Conservation (phyloP, 1,140 invertebrate genomes). For the Listronotus bonariensis region DNA sequence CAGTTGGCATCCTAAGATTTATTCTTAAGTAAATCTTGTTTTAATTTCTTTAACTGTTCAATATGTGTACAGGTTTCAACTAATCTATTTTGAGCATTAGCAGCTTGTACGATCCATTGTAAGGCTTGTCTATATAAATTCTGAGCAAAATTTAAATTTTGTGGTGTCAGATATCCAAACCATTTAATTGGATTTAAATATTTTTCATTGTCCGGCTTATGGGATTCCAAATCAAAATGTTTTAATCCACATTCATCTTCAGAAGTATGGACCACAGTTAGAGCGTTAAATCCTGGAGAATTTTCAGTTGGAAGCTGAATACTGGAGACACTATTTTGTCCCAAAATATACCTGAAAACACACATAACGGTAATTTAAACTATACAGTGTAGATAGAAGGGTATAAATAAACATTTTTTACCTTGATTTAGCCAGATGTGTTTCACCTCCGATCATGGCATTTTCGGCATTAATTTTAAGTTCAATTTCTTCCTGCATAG, state of each 20-base stretch:
- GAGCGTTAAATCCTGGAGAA: slow-evolving; percentile 62
- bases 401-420: no score
- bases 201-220: slow-evolving; percentile 53
- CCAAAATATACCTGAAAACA: slow-evolving; percentile 65
- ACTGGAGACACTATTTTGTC: slow-evolving; percentile 68
- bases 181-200: slow-evolving; percentile 68
- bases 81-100: slow-evolving; percentile 67
- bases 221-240: slow-evolving; percentile 48
- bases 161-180: slow-evolving; percentile 76
- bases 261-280: slow-evolving; percentile 55
- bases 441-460: slow-evolving; percentile 64
- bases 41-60: slow-evolving; percentile 53
- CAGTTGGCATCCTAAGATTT: no score
- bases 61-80: slow-evolving; percentile 57
- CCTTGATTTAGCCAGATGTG: slow-evolving; percentile 70
- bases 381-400: no score
- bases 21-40: slow-evolving; percentile 25
- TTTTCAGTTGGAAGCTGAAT: slow-evolving; percentile 68
- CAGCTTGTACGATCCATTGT: slow-evolving; percentile 65
- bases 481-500: slow-evolving; percentile 71
- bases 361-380: no score
- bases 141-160: slow-evolving; percentile 70
- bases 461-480: slow-evolving; percentile 68
- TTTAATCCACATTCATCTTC: slow-evolving; percentile 54
- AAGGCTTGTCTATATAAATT: slow-evolving; percentile 67